phyloP scores from a whole-genome alignment of 2,113 vertebrate species.

The Pogona vitticeps region DNA sequence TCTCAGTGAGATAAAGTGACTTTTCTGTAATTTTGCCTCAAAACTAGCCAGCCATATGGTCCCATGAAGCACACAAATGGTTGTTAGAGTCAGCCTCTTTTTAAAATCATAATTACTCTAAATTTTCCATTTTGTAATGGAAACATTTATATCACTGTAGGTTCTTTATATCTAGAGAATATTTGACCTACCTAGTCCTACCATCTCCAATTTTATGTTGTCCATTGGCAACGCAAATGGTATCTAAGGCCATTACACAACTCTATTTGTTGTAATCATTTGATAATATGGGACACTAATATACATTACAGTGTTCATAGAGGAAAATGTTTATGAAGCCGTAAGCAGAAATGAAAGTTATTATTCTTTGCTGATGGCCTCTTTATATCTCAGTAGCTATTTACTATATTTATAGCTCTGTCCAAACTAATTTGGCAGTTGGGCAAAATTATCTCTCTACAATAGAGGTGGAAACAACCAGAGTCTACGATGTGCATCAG shows the following conservation, averaged over 20 bases:
- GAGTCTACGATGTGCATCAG: background rate
- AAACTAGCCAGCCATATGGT: background rate
- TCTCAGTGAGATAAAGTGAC: background rate
- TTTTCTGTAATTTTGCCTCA: background rate
- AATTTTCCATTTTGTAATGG: slow-evolving; percentile 2
- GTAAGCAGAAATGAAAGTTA: background rate
- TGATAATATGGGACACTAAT: background rate
- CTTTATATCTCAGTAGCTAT: background rate
- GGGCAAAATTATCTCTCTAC: background rate
- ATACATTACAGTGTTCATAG: background rate
- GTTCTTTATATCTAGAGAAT: background rate
- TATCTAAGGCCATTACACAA: background rate
- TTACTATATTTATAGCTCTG: background rate
- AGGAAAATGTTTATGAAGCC: background rate
- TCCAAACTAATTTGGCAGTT: background rate
- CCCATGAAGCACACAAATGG: background rate
- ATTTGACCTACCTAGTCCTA: background rate
- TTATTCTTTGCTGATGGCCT: slow-evolving; percentile 4
- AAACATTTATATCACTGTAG: background rate
- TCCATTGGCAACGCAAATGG: background rate
- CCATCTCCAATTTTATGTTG: background rate
- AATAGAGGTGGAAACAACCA: too few species aligned
- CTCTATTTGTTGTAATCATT: background rate
- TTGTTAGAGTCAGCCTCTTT: background rate
- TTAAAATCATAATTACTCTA: background rate